Evolutionary conservation across 2,113 vertebrate genomes (phyloP), one percentile per base, ranked within the genome.

Genomic region (Solea senegalensis): DNA sequence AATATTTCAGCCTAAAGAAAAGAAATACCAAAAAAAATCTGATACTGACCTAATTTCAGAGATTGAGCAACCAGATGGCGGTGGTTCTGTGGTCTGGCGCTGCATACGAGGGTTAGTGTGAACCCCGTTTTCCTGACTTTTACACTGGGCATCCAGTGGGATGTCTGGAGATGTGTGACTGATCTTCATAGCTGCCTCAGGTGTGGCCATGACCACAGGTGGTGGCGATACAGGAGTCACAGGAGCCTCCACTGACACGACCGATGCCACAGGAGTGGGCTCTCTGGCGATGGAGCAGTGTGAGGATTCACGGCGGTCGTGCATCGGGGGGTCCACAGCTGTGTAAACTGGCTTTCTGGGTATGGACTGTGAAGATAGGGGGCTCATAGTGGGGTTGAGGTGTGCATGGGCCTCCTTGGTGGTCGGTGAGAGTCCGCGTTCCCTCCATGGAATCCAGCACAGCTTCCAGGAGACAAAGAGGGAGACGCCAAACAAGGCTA

Each of bases 381-480:
- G 87, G 72, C 82, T 87, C 86, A 91, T 80, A 52, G 80, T 79
- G 1, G 89, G 88, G 55, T 96, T 96, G 67, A 95, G 93, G 82
- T 96, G 97, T 87, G 94, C 92, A 2, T 90, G 87, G 50, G 77
- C 59, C 80, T 96, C 95, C 92, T 97, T 98, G 92, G 56, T 93
- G 49, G 93, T 94, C 63, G 95, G 95, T 0, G 94, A 94, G 56
- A 95, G 83, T 21, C 94, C 94, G 60, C 95, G 94, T 85, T 99
- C 97, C 82, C 97, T 94, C 97, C 98, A 99, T 48, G 98, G 98
- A 90, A 99, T 96, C 98, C 98, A 99, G 86, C 98, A 99, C 79
- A 99, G 95, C 85, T 99, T 99, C 98, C 98, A 99, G 74, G 98
- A 98, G 26, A 99, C 98, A 48, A 99, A 99, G 48, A 99, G 95